Evolutionary conservation across 2,888 invertebrate species (phyloP), one percentile per base, ranked within the genome.

Genomic region (Epinotia nisella): DNA sequence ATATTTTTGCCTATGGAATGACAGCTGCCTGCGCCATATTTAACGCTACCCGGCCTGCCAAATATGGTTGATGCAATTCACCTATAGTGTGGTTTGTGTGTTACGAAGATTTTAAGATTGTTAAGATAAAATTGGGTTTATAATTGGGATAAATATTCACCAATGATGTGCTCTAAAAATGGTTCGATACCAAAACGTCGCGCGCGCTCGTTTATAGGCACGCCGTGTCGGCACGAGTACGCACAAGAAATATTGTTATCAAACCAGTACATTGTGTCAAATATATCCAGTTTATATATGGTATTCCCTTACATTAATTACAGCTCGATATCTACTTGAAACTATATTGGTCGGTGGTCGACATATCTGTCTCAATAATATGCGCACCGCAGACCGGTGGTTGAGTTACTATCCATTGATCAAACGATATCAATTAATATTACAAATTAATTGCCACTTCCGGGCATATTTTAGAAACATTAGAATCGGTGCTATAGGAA

Each of bases 281-380:
- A 49, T 49, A 45, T 15, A 15, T 4, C 15, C 45, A n/a, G 49
- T 49, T 7, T 49, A 49, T 49, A 49, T 49, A n/a, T 49, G 49
- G 49, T 49, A n/a, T 49, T 49, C n/a, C n/a, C 49, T 49, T 49
- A 59, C 13, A 15, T 45, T 15, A 21, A 15, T 10, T 45, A 45
- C 21, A 60, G 4, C 17, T 29, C 35, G 59, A 59, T 56, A 49
- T n/a, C 49, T 35, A 66, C 53, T 51, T 62, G 5, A 49, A 56
- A 41, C 24, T 24, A n/a, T 53, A 55, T 55, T 35, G 29, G 60
- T 17, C 78, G 76, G 81, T 84, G 85, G 84, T 81, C 74, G 80
- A 81, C 83, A 83, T 87, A 81, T 83, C 80, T 83, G 85, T 83
- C 77, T 73, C 80, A 75, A 76, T 82, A 81, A 21, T 82, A 83